Conservation (phyloP, 2,888 invertebrate species). For the Piscicola geometra region DNA sequence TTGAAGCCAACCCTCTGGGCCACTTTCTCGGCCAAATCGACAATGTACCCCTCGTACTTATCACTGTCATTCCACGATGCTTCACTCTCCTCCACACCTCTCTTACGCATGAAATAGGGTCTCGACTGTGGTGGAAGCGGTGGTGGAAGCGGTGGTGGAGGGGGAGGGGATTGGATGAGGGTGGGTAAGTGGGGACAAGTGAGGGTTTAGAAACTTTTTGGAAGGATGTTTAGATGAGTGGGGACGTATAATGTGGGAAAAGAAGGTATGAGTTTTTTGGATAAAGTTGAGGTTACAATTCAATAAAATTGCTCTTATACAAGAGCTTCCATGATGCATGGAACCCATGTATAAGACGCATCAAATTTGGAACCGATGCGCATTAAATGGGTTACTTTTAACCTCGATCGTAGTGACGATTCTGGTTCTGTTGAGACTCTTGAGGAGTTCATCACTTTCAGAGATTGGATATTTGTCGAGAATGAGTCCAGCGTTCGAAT, state of each 20-base stretch:
- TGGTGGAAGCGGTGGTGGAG: neutral
- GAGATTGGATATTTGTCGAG: slow-evolving; percentile 5
- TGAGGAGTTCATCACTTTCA: neutral
- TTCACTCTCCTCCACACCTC: slow-evolving; percentile 44
- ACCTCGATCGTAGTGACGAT: slow-evolving; percentile 48
- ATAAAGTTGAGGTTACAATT: too few species aligned
- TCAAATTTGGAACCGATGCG: too few species aligned
- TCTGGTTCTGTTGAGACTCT: slow-evolving; percentile 43
- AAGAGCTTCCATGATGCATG: too few species aligned
- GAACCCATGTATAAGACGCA: too few species aligned
- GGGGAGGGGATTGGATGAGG: neutral
- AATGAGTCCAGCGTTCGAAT: slow-evolving; percentile 28
- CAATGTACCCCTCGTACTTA: slow-evolving; percentile 62
- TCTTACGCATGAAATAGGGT: slow-evolving; percentile 50
- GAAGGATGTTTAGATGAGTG: too few species aligned
- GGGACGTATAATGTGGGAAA: too few species aligned
- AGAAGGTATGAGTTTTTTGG: too few species aligned
- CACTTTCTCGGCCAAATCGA: slow-evolving; percentile 55
- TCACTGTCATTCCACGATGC: slow-evolving; percentile 72
- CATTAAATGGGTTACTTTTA: too few species aligned
- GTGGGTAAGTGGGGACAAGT: too few species aligned
- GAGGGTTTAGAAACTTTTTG: too few species aligned
- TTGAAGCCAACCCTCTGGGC: slow-evolving; percentile 48
- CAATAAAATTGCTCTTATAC: too few species aligned
- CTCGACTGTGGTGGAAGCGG: slow-evolving; percentile 23